Evolutionary conservation across 2,888 invertebrate species (phyloP).

Genomic region (Diadegma fenestrale): DNA sequence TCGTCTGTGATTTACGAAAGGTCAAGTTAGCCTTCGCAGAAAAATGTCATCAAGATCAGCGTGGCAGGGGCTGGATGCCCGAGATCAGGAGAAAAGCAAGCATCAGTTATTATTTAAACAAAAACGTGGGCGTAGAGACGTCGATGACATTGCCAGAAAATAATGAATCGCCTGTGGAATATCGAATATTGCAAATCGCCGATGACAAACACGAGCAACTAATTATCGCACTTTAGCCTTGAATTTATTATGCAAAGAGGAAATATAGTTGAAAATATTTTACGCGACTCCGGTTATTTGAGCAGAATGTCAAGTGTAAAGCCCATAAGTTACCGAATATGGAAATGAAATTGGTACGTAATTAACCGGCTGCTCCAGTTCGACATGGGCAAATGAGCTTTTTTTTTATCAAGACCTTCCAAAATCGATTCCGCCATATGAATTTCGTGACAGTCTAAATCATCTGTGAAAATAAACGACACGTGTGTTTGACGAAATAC

Average conservation of each 20-base stretch:
- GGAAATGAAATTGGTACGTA: neutral
- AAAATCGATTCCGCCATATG: neutral
- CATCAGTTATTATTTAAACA: neutral
- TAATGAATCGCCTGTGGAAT: neutral
- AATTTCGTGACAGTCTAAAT: neutral
- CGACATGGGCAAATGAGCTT: neutral
- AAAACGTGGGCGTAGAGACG: neutral
- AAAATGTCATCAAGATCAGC: too few relatives aligned
- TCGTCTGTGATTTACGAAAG: too few relatives aligned
- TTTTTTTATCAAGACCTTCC: neutral
- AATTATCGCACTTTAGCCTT: neutral
- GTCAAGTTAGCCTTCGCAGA: too few relatives aligned
- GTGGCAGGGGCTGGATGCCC: too few relatives aligned
- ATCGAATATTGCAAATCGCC: neutral
- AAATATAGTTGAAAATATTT: too few relatives aligned
- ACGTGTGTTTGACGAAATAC: neutral
- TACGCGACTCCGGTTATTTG: neutral
- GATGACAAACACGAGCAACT: neutral
- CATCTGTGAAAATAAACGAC: slow-evolving; percentile 3
- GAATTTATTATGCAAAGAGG: neutral
- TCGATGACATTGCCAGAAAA: neutral
- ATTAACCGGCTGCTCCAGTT: neutral
- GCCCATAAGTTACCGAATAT: neutral
- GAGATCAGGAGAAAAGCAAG: too few relatives aligned
- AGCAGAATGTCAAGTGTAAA: neutral